These are phyloP conservation scores for Varanus komodoensis DNA, from an alignment of 2,113 vertebrate genomes.

Conservation along the genomic window DNA sequence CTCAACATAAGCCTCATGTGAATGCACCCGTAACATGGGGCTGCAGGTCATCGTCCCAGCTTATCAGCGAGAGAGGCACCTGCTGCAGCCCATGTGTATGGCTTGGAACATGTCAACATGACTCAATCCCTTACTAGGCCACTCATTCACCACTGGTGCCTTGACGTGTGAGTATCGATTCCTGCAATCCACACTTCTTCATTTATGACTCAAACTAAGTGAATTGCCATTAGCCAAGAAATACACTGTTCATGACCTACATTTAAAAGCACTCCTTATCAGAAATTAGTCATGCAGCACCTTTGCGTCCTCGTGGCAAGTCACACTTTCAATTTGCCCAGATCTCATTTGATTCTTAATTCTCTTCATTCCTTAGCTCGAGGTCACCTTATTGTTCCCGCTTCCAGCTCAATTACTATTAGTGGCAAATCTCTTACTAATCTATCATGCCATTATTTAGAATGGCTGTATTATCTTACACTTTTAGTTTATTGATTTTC, in stretches of 20 bases:
- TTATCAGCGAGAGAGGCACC: background rate
- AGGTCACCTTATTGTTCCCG: conserved; percentile 4
- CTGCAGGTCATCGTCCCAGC: background rate
- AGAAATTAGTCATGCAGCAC: background rate
- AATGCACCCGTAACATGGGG: background rate
- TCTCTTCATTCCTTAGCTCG: background rate
- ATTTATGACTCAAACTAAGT: background rate
- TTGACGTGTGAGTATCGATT: background rate
- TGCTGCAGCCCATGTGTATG: background rate
- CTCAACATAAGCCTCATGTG: background rate
- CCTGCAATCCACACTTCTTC: background rate
- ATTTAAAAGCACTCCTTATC: conserved; percentile 6
- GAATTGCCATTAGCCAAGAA: background rate
- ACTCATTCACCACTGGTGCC: background rate
- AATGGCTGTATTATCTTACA: conserved; percentile 8
- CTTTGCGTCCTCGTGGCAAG: background rate
- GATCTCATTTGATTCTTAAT: conserved; percentile 5
- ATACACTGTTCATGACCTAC: background rate
- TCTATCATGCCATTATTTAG: conserved; percentile 12
- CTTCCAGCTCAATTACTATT: conserved; percentile 14
- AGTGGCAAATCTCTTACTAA: conserved; percentile 17
- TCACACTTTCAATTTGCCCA: background rate
- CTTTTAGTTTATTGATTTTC: conserved; percentile 26
- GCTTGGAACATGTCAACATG: background rate
- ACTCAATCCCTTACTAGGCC: background rate